These are phyloP conservation scores for Amiota communis DNA, from an alignment of 2,888 invertebrate genomes.

Conservation along the genomic window DNA sequence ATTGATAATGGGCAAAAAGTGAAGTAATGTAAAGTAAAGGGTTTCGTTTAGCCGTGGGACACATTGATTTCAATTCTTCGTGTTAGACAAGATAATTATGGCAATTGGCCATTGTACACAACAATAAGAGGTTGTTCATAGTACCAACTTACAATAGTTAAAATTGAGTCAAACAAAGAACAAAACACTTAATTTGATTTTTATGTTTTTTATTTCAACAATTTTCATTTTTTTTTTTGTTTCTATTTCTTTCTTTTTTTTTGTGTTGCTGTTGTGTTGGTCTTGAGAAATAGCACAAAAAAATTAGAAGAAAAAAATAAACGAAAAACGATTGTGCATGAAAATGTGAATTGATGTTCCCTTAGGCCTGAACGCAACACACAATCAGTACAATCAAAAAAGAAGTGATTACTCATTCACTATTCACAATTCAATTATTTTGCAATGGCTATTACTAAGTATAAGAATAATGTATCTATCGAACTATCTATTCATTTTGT, in stretches of 20 bases:
- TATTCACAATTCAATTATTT: neutral
- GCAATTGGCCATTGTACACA: constrained; percentile 54
- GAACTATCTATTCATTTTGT: neutral
- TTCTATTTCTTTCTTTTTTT: constrained; percentile 16
- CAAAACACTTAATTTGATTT: neutral
- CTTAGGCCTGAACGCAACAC: constrained; percentile 15
- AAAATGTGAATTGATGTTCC: constrained; percentile 18
- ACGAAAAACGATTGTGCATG: constrained; percentile 4
- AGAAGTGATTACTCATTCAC: constrained; percentile 14
- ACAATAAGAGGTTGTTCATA: too few species aligned
- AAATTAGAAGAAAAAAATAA: neutral
- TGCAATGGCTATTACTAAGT: neutral
- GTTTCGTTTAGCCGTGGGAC: constrained; percentile 60
- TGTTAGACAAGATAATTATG: constrained; percentile 67
- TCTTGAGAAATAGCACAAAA: constrained; percentile 25
- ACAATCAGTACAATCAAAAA: neutral
- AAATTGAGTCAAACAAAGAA: constrained; percentile 1
- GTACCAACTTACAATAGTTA: neutral
- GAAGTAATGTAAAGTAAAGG: constrained; percentile 50
- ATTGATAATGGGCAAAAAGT: constrained; percentile 20
- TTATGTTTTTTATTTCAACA: constrained; percentile 4
- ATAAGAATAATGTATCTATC: neutral
- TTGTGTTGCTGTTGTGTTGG: constrained; percentile 31
- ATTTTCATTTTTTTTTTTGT: neutral
- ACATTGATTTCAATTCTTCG: constrained; percentile 66